These are phyloP conservation scores for Engystomops pustulosus DNA, from an alignment of 2,113 vertebrate species.

Conservation along the genomic window DNA sequence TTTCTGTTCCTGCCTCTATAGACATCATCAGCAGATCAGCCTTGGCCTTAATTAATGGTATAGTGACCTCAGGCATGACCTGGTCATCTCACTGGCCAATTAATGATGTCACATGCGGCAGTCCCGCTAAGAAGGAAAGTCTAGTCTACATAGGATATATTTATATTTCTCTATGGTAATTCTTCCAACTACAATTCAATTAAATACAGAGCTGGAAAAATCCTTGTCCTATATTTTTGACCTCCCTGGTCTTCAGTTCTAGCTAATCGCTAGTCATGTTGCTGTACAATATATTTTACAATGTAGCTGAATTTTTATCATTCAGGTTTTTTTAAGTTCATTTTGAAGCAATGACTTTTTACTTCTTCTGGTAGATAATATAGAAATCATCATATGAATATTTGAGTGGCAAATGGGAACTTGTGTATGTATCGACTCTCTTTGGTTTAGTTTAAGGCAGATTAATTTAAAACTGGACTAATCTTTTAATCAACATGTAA, in stretches of 20 bases:
- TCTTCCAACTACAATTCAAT: conserved; percentile 65
- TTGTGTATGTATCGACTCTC: background rate
- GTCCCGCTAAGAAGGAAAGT: conserved; percentile 52
- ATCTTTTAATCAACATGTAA: no score
- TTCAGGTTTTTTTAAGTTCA: background rate
- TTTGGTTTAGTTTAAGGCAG: no score
- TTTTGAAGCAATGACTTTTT: background rate
- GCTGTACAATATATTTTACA: background rate
- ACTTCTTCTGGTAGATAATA: background rate
- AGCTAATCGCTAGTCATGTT: conserved; percentile 49
- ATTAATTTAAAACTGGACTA: no score
- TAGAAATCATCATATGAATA: background rate
- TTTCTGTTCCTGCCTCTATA: background rate
- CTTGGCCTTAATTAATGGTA: conserved; percentile 67
- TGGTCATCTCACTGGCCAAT: conserved; percentile 63
- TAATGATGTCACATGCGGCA: conserved; percentile 66
- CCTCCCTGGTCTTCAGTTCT: conserved; percentile 48
- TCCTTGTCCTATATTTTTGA: conserved; percentile 60
- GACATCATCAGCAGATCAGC: conserved; percentile 32
- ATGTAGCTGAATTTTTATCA: background rate
- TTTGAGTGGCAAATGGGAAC: background rate
- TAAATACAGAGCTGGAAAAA: conserved; percentile 63
- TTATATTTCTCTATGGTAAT: conserved; percentile 63
- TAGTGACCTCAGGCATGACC: conserved; percentile 63
- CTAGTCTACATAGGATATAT: conserved; percentile 58